Evolutionary conservation across 1,140 invertebrate genomes (phyloP).

Genomic region (Rhopalosiphum maidis): DNA sequence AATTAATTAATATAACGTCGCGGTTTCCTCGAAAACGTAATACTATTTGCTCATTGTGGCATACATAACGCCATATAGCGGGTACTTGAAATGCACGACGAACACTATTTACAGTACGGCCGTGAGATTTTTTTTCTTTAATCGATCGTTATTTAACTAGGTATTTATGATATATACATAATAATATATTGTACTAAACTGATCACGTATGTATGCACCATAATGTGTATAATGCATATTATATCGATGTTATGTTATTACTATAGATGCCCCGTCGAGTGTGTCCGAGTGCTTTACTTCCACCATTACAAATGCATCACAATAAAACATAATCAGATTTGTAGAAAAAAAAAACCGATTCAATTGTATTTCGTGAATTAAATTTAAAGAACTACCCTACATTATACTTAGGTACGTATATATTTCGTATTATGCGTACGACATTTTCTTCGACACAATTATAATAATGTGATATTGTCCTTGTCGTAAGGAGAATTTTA

Average conservation of each 20-base stretch:
- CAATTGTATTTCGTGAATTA: neutral
- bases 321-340: constrained; percentile 15
- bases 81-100: neutral
- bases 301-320: neutral
- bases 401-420: neutral
- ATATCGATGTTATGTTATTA: neutral
- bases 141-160: constrained; percentile 3
- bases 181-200: neutral
- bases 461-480: no score
- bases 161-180: neutral
- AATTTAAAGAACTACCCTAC: neutral
- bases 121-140: constrained; percentile 14
- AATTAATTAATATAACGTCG: neutral
- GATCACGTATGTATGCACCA: neutral
- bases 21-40: neutral
- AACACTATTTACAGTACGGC: neutral
- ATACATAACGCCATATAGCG: neutral
- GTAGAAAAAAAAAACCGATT: neutral
- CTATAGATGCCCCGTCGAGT: neutral
- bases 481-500: no score
- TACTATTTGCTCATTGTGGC: neutral
- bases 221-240: neutral
- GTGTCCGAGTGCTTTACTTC: neutral
- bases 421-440: neutral
- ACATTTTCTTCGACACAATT: neutral